Evolutionary conservation across 2,797 vertebrate genomes (phyloP), one percentile per base, ranked within the genome.

Genomic region (Alcedo atthis): DNA sequence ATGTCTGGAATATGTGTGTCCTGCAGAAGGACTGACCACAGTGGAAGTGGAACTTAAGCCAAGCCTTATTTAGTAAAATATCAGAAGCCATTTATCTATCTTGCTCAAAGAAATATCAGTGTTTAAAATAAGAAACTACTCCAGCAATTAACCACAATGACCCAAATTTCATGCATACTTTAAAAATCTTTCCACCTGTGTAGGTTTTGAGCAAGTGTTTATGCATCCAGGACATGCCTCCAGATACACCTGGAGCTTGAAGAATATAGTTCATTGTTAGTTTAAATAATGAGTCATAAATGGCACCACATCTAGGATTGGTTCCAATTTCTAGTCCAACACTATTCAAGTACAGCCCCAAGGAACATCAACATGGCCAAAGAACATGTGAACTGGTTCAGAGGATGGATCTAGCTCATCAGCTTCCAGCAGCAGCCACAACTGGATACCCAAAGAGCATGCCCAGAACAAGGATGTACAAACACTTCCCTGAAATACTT

Each of bases 1-100:
- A 68, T 15, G 69, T 71, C 79, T 82, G 83, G 66, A 89, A 69
- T 89, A 93, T 51, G 35, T 71, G 37, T 85, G 54, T 66, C 83
- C 90, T 68, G 42, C 30, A 64, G 73, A 71, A 92, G 71, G 46
- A 57, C 55, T 28, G 59, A 84, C 69, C 64, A 61, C 78, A 64
- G n/a, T 63, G 6, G 73, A 86, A 92, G n/a, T 8, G 14, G 62
- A 91, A 85, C 33, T 89, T 85, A 46, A 77, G 83, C 42, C 58
- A 93, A 88, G n/a, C 53, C 66, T 87, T 89, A 78, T 71, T 94
- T 78, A 85, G 62, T 62, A 78, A 87, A 93, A 53, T 63, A 82
- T 55, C 57, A 63, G 33, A 89, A 88, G 35, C 11, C 48, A 55
- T 67, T 85, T 71, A 15, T 67, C 40, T 66, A 68, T 76, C 61